phyloP scores from a whole-genome alignment of 2,113 vertebrate genomes.

The Halichoeres trimaculatus region DNA sequence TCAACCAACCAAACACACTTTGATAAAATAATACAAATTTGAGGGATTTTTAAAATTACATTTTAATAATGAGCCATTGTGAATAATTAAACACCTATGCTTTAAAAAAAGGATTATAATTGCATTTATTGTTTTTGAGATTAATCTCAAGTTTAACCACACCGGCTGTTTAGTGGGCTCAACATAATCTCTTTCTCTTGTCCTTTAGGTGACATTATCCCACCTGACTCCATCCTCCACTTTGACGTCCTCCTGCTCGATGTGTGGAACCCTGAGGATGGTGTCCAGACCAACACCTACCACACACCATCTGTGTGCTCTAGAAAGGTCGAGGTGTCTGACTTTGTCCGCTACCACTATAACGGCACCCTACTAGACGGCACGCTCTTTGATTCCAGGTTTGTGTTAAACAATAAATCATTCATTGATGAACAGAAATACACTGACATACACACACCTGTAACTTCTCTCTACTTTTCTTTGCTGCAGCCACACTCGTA shows the following conservation, averaged over 20 bases:
- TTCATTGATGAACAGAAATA: not conserved
- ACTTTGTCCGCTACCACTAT: constrained; percentile 97
- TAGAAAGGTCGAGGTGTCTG: constrained; percentile 92
- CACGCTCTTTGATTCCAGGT: constrained; percentile 99
- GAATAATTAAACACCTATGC: no score
- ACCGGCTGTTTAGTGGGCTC: not conserved
- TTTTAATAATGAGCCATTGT: no score
- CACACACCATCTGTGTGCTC: constrained; percentile 87
- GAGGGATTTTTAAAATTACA: no score
- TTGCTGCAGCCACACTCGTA: constrained; percentile 90
- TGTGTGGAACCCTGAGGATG: constrained; percentile 93
- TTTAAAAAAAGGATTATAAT: no score
- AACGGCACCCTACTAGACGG: constrained; percentile 96
- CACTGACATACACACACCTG: not conserved
- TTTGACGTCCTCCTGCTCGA: constrained; percentile 96
- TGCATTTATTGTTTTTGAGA: no score
- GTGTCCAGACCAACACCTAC: constrained; percentile 90
- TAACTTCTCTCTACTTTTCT: constrained; percentile 1
- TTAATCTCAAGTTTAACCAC: no score
- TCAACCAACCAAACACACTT: no score
- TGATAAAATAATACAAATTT: no score
- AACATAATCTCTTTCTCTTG: not conserved
- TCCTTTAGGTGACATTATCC: constrained; percentile 89
- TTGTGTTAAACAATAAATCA: not conserved
- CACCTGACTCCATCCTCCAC: constrained; percentile 91